Evolutionary conservation across 1,140 invertebrate species (phyloP).

Genomic region (Bombus superbus): DNA sequence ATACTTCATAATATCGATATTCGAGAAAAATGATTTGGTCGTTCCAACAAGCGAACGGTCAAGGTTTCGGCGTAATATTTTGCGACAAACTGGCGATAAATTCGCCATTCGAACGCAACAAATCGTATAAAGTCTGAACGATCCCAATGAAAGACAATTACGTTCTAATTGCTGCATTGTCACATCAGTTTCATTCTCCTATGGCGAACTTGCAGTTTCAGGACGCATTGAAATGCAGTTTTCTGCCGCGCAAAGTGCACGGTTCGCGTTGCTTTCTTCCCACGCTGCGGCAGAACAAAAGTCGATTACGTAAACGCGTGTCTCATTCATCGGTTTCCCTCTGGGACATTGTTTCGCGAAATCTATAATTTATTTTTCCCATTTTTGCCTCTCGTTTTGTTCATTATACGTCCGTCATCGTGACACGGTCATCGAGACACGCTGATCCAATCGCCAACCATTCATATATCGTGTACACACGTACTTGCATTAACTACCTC

Average conservation of each 20-base stretch:
- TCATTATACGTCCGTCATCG: constrained; percentile 50
- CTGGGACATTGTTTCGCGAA: constrained; percentile 37
- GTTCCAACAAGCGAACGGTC: too few relatives aligned
- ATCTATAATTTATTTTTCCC: constrained; percentile 61
- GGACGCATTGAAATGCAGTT: constrained; percentile 38
- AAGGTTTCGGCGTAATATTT: neutral
- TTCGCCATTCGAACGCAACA: neutral
- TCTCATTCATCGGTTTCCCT: constrained; percentile 34
- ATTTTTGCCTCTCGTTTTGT: neutral
- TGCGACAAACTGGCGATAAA: neutral
- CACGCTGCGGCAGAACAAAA: constrained; percentile 43
- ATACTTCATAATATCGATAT: too few relatives aligned
- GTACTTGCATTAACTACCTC: too few relatives aligned
- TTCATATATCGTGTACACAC: neutral
- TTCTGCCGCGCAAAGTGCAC: constrained; percentile 31
- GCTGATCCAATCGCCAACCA: neutral
- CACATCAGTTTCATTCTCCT: constrained; percentile 29
- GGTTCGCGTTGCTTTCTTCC: constrained; percentile 42
- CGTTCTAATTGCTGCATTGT: constrained; percentile 44
- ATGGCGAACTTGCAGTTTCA: constrained; percentile 32
- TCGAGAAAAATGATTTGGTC: too few relatives aligned
- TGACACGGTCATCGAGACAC: constrained; percentile 47
- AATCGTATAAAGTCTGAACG: neutral
- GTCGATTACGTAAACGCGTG: constrained; percentile 47
- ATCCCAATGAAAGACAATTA: constrained; percentile 3